These are phyloP conservation scores for Cariama cristata DNA, from an alignment of 2,113 vertebrate genomes.

Conservation along the genomic window DNA sequence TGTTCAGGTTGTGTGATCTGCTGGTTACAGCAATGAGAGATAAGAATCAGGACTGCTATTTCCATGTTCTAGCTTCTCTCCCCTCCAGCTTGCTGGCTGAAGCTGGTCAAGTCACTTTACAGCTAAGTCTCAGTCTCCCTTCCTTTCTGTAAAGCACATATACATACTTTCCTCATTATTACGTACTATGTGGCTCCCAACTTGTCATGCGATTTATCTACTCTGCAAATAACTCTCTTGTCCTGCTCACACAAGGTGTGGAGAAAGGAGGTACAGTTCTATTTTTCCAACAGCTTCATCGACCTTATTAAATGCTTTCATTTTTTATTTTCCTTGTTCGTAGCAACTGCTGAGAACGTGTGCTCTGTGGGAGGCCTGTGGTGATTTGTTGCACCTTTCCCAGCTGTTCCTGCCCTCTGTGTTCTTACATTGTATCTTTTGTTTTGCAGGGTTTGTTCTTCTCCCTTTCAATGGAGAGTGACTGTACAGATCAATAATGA, in stretches of 20 bases:
- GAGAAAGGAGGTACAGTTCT: neutral
- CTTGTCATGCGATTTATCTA: neutral
- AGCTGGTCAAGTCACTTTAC: neutral
- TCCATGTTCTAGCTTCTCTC: neutral
- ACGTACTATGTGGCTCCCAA: neutral
- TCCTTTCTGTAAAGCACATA: neutral
- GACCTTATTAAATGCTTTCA: neutral
- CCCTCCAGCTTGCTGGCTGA: neutral
- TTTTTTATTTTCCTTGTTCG: neutral
- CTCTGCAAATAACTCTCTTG: neutral
- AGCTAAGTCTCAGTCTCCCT: neutral
- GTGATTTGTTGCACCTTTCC: neutral
- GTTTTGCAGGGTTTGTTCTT: conserved; percentile 56
- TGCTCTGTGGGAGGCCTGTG: neutral
- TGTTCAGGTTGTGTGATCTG: fast-evolving
- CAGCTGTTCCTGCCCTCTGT: neutral
- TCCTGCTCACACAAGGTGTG: neutral
- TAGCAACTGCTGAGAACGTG: neutral
- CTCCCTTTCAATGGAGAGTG: conserved; percentile 77
- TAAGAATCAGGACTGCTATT: neutral
- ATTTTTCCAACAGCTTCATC: neutral
- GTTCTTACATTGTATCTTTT: neutral
- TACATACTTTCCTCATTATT: neutral
- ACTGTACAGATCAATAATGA: conserved; percentile 82
- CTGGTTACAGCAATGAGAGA: neutral